Evolutionary conservation across 2,797 vertebrate species (phyloP).

Genomic region (Peromyscus nudipes): DNA sequence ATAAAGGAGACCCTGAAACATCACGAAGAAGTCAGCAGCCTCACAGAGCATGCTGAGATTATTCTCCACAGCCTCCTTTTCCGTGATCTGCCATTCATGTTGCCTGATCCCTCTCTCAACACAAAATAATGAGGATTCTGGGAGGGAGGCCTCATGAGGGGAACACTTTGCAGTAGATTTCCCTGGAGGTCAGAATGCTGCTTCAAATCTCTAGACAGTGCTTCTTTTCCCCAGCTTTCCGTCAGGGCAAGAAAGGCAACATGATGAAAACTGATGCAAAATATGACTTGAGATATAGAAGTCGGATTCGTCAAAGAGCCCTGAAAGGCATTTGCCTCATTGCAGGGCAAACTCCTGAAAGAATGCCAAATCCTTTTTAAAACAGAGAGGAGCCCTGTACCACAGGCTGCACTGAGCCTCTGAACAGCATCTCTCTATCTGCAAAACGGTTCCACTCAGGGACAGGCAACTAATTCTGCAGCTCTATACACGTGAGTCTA

Average conservation of each 20-base stretch:
- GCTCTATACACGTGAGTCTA: constrained; percentile 34
- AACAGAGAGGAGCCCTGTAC: background rate
- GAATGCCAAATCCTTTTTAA: constrained; percentile 7
- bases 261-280: constrained; percentile 43
- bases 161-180: constrained; percentile 42
- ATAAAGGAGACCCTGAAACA: background rate
- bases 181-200: constrained; percentile 59
- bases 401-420: background rate
- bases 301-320: background rate
- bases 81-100: background rate
- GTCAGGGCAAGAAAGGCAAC: background rate
- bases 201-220: constrained; percentile 62
- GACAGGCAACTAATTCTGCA: background rate
- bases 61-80: background rate
- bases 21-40: constrained; percentile 14
- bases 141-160: constrained; percentile 3
- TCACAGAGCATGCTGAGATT: background rate
- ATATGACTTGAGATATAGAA: background rate
- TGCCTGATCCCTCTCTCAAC: background rate
- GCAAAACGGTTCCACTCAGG: background rate
- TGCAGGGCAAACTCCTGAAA: background rate
- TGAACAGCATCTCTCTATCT: background rate
- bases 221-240: background rate
- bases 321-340: background rate
- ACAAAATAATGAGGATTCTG: constrained; percentile 71